phyloP scores from a whole-genome alignment of 2,797 vertebrate genomes.

The Manis javanica region DNA sequence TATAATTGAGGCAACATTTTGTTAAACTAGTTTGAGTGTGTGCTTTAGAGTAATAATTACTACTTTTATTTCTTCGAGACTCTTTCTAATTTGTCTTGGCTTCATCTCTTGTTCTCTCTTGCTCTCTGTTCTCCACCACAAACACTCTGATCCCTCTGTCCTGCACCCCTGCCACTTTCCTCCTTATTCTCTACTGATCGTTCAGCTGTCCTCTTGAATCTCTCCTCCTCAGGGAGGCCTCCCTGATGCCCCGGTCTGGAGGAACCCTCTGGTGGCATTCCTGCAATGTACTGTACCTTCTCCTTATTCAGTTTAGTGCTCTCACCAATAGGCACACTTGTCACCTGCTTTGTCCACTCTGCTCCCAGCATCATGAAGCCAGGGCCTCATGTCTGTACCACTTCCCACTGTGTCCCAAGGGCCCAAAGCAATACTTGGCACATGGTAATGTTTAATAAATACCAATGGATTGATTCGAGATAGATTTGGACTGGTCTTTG shows the following conservation, averaged over 20 bases:
- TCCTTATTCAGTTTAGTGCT: background rate
- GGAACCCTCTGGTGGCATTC: background rate
- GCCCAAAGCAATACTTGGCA: background rate
- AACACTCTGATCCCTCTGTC: background rate
- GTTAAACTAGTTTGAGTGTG: constrained; percentile 60
- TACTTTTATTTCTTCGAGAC: constrained; percentile 69
- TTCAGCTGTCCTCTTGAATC: background rate
- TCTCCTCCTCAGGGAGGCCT: background rate
- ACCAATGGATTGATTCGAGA: background rate
- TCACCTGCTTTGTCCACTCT: background rate
- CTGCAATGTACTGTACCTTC: background rate
- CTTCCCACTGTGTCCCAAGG: background rate
- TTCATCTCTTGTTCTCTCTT: background rate
- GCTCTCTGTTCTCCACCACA: background rate
- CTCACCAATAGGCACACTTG: background rate
- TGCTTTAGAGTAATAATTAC: constrained; percentile 69
- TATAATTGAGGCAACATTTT: constrained; percentile 77
- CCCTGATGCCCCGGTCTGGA: background rate
- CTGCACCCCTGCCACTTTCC: background rate
- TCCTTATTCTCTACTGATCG: background rate
- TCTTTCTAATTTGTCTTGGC: constrained; percentile 76
- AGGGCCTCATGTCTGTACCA: background rate
- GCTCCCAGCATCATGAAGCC: background rate
- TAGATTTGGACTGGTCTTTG: background rate
- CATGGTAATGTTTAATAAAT: background rate